Base-by-base conservation (phyloP, 2,113 vertebrate species). In the Campylorhamphus procurvoides region DNA sequence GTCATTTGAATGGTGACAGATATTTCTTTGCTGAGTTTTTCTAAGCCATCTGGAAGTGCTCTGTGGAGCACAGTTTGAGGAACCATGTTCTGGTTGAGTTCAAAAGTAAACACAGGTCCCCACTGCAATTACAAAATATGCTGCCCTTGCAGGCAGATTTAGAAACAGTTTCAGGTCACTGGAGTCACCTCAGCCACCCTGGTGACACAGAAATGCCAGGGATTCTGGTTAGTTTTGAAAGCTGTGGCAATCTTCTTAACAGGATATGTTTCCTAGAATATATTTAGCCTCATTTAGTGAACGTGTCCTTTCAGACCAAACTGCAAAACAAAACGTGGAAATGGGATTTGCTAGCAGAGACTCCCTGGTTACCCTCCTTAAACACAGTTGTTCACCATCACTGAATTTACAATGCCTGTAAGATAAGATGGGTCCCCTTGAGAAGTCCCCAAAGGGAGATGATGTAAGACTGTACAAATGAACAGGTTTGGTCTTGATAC, bases 1-100 rank as follows among this genome's bases (percentile, higher is more conserved):
- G 10, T 55, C 60, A 47, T 35, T 91, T 73, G 47, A 95, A 89
- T 19, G 79, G 42, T 16, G 66, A 93, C 58, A 77, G 27, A 82
- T 12, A 76, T 4, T 12, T 58, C 64, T 77, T 44, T 10, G 10
- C 53, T 63, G 66, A 49, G 68, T 44, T 87, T 84, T 89, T 71
- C 73, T 13, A 82, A 58, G 73, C 53, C 81, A 88, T 90, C 93
- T 96, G 95, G 96, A 96, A 93, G 75, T 12, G 37, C 88, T 95
- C 88, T 84, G 2, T 33, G 49, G 35, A 95, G 42, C 42, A 2
- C 63, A 96, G 93, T 72, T 69, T 75, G 80, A 89, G 72, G 90
- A 82, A 59, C 58, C 37, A 7, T 0, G 85, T 90, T 95, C 86
- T 69, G 81, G 40, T 7, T 75, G 46, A 83, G 66, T 92, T 95